Conservation (phyloP, 2,797 vertebrate species). For the Clarias pachynema region DNA sequence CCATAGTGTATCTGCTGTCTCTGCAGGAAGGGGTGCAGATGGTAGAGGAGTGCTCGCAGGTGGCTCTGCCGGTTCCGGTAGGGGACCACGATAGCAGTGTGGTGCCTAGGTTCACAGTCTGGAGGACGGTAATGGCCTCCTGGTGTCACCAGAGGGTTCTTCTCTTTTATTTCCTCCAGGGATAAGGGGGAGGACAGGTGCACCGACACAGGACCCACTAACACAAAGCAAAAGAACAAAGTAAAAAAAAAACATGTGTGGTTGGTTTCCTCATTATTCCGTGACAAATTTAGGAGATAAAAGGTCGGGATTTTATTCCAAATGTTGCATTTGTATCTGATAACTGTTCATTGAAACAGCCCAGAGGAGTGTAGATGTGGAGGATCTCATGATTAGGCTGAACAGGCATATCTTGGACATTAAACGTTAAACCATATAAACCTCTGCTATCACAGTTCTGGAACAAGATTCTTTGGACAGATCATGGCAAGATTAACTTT, state of each 20-base stretch:
- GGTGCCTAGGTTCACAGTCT: conserved; percentile 83
- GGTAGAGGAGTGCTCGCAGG: conserved; percentile 90
- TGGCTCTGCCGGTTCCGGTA: conserved; percentile 90
- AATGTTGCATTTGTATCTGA: too few species aligned
- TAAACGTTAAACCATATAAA: too few species aligned
- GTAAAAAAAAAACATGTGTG: neutral
- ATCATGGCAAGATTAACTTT: too few species aligned
- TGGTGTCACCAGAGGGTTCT: conserved; percentile 82
- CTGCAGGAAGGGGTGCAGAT: conserved; percentile 94
- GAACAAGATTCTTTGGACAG: too few species aligned
- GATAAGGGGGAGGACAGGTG: conserved; percentile 81
- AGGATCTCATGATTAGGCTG: too few species aligned
- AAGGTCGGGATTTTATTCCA: too few species aligned
- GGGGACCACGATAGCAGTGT: conserved; percentile 90
- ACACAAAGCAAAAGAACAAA: conserved; percentile 30
- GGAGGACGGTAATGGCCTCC: conserved; percentile 87
- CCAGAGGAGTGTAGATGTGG: too few species aligned
- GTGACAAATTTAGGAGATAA: too few species aligned
- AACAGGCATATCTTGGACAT: too few species aligned
- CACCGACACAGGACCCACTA: conserved; percentile 92
- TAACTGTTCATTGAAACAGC: too few species aligned
- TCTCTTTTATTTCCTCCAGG: conserved; percentile 82
- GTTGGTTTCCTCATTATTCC: too few species aligned
- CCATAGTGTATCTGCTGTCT: conserved; percentile 94
- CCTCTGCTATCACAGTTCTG: too few species aligned